These are phyloP conservation scores for Anthopleura sola DNA, from an alignment of 64 coral and sea anemone genomes.

Conservation along the genomic window DNA sequence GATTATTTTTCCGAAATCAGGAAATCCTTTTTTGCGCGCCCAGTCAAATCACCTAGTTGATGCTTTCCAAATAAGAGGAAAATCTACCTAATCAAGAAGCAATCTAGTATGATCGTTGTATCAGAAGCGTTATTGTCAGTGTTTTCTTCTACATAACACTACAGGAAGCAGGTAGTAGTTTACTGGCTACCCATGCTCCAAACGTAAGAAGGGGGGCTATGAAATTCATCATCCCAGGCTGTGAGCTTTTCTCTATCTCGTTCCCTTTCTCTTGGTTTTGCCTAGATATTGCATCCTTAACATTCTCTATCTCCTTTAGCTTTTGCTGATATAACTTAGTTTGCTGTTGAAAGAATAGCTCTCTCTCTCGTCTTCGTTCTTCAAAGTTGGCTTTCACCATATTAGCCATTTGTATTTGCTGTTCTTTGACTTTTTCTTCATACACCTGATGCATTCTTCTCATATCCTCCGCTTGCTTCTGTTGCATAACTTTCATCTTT, in stretches of 20 bases:
- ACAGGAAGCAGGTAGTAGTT: neutral
- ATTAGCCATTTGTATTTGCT: neutral
- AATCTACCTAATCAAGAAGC: no score
- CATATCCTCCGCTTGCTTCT: neutral
- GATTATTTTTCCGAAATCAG: no score
- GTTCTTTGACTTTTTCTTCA: neutral
- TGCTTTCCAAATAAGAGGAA: no score
- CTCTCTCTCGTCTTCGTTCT: slow-evolving; percentile 1
- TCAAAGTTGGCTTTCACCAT: slow-evolving; percentile 14
- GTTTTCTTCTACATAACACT: neutral
- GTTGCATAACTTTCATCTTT: neutral
- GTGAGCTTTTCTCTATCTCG: neutral
- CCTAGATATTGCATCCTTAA: neutral
- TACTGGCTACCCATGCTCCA: neutral
- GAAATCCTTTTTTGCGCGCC: no score
- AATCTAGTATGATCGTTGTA: no score
- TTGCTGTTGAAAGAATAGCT: neutral
- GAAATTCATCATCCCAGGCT: neutral
- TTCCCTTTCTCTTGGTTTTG: neutral
- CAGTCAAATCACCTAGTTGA: no score
- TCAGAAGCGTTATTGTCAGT: no score
- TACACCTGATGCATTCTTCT: neutral
- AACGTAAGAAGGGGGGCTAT: neutral
- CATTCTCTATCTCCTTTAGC: neutral
- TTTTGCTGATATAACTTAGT: neutral